Conservation (phyloP, 2,797 vertebrate species). For the Champsocephalus gunnari region DNA sequence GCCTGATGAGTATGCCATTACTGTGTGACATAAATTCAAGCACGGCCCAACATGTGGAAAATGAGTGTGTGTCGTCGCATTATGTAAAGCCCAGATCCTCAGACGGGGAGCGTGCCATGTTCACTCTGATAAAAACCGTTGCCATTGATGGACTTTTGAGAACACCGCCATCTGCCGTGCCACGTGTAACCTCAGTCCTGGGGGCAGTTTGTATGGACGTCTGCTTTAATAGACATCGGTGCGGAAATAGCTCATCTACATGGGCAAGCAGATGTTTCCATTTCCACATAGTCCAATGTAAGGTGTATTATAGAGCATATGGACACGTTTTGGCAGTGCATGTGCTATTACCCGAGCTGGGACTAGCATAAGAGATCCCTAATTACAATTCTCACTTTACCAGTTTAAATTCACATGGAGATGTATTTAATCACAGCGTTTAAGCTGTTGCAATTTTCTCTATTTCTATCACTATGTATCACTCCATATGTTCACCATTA, state of each 20-base stretch:
- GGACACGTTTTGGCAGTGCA: conserved; percentile 43
- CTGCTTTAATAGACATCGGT: conserved; percentile 77
- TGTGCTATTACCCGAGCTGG: conserved; percentile 51
- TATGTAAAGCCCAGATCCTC: conserved; percentile 65
- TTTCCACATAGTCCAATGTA: conserved; percentile 81
- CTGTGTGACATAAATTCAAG: conserved; percentile 61
- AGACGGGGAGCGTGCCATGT: conserved; percentile 68
- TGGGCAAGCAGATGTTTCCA: conserved; percentile 83
- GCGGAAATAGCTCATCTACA: conserved; percentile 81
- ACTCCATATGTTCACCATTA: conserved; percentile 16
- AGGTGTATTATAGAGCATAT: conserved; percentile 73
- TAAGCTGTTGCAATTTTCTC: not conserved
- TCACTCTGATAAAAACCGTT: conserved; percentile 69
- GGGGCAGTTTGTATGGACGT: conserved; percentile 79
- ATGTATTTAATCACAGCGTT: conserved; percentile 26
- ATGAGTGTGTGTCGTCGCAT: conserved; percentile 54
- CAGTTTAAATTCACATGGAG: conserved; percentile 36
- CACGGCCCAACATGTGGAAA: conserved; percentile 52
- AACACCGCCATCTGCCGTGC: conserved; percentile 83
- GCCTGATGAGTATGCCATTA: conserved; percentile 63
- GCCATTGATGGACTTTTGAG: conserved; percentile 78
- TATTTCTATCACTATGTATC: not conserved
- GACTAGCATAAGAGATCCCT: conserved; percentile 36
- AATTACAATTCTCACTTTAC: conserved; percentile 48
- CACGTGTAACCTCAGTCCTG: conserved; percentile 77